phyloP scores from a whole-genome alignment of 2,113 vertebrate species.

The Syrrhaptes paradoxus region DNA sequence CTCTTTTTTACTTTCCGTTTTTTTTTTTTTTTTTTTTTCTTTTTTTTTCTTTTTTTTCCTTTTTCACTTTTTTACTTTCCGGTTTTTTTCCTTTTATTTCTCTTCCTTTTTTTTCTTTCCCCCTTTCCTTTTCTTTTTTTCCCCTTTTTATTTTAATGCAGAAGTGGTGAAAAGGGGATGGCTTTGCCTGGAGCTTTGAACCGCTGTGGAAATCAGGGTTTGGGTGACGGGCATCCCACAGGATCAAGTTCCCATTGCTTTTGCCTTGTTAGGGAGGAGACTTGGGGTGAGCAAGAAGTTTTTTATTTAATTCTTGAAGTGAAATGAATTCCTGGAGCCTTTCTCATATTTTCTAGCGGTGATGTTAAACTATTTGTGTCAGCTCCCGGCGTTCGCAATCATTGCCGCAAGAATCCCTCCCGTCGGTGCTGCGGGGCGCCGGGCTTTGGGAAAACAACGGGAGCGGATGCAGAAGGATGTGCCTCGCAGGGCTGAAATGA shows the following conservation, averaged over 20 bases:
- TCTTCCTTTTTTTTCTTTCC: too few species aligned
- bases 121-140: too few species aligned
- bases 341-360: neutral
- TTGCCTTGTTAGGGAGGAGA: neutral
- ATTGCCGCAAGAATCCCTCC: neutral
- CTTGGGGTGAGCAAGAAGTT: neutral
- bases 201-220: fast-evolving
- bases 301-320: neutral
- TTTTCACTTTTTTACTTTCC: too few species aligned
- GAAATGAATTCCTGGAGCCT: neutral
- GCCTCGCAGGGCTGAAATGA: neutral
- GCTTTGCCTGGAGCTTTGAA: neutral
- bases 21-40: too few species aligned
- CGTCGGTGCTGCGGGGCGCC: fast-evolving
- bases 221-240: neutral
- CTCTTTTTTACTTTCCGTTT: too few species aligned
- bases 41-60: too few species aligned
- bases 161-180: too few species aligned
- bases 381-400: neutral
- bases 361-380: neutral
- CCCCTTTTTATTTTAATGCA: neutral
- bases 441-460: neutral
- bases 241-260: neutral
- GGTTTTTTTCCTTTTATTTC: too few species aligned
- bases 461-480: neutral